These are phyloP conservation scores for Drosophila paulistorum DNA, from an alignment of 1,140 invertebrate genomes.

Conservation along the genomic window DNA sequence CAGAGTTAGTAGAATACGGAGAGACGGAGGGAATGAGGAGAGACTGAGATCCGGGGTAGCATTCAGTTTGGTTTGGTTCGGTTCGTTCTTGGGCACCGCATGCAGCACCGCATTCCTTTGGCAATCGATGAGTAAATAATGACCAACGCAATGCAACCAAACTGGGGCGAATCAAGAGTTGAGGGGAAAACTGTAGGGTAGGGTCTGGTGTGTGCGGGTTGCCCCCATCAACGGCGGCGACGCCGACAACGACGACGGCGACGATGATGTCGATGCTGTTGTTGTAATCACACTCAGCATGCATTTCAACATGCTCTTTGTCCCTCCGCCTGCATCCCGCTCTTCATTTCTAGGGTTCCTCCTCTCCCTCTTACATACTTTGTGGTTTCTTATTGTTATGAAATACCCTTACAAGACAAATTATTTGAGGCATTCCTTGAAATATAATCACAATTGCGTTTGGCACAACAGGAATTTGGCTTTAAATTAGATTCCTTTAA, in stretches of 20 bases:
- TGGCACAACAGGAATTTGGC: neutral
- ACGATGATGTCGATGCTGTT: constrained; percentile 43
- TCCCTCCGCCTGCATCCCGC: neutral
- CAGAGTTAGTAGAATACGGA: neutral
- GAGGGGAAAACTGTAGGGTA: neutral
- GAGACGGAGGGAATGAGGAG: neutral
- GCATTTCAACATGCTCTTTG: constrained; percentile 66
- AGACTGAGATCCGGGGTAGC: constrained; percentile 25
- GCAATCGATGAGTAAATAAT: constrained; percentile 81
- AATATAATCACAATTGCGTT: constrained; percentile 1
- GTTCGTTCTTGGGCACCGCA: constrained; percentile 38
- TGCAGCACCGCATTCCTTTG: constrained; percentile 74
- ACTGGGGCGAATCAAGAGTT: constrained; percentile 43
- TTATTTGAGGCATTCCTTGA: constrained; percentile 3
- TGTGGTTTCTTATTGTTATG: constrained; percentile 53
- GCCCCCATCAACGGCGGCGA: constrained; percentile 23
- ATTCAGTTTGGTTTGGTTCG: constrained; percentile 22
- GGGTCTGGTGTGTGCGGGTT: constrained; percentile 43
- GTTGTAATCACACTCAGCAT: constrained; percentile 79
- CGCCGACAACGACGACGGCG: constrained; percentile 6
- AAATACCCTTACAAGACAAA: constrained; percentile 14
- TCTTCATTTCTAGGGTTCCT: neutral
- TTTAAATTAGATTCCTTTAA: neutral
- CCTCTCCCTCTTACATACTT: constrained; percentile 36
- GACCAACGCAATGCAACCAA: constrained; percentile 75